Percentiles rank a stretch among this genome's conserved stretches.
Conservation (phyloP, 1,140 invertebrate genomes). For the Hydropsyche tenuis region DNA sequence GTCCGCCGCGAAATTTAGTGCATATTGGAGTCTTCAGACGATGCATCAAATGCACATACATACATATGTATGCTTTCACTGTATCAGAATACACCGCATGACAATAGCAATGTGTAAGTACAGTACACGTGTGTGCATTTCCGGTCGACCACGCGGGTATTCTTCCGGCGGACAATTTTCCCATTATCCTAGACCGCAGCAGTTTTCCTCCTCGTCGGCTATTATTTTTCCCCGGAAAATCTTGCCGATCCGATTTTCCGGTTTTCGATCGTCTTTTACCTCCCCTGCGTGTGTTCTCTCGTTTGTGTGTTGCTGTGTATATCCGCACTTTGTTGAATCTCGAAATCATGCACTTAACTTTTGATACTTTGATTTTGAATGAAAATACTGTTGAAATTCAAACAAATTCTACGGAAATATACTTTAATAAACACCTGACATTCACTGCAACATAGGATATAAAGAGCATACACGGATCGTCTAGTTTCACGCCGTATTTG, state of each 20-base stretch:
- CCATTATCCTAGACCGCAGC: background rate
- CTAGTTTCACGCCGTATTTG: constrained; percentile 48
- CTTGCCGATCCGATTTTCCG: constrained; percentile 21
- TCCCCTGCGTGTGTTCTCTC: constrained; percentile 28
- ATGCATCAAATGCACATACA: background rate
- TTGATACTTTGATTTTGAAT: too few relatives aligned
- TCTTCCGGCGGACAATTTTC: constrained; percentile 13
- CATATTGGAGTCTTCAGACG: constrained; percentile 6
- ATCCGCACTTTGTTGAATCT: too few relatives aligned
- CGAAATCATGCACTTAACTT: too few relatives aligned
- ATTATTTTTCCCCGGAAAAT: constrained; percentile 25
- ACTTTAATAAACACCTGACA: too few relatives aligned
- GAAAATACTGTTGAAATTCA: too few relatives aligned
- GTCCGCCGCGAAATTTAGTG: constrained; percentile 5
- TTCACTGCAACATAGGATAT: too few relatives aligned
- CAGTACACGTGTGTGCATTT: too few relatives aligned
- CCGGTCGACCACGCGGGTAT: background rate
- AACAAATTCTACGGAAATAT: too few relatives aligned
- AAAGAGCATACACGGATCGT: constrained; percentile 36
- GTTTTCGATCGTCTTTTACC: constrained; percentile 33
- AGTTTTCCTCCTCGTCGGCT: background rate
- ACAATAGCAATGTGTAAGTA: too few relatives aligned
- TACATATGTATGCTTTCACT: background rate
- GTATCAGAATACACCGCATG: too few relatives aligned
- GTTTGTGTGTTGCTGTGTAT: too few relatives aligned